Conservation (phyloP, 2,888 invertebrate genomes). For the Polietes domitor region DNA sequence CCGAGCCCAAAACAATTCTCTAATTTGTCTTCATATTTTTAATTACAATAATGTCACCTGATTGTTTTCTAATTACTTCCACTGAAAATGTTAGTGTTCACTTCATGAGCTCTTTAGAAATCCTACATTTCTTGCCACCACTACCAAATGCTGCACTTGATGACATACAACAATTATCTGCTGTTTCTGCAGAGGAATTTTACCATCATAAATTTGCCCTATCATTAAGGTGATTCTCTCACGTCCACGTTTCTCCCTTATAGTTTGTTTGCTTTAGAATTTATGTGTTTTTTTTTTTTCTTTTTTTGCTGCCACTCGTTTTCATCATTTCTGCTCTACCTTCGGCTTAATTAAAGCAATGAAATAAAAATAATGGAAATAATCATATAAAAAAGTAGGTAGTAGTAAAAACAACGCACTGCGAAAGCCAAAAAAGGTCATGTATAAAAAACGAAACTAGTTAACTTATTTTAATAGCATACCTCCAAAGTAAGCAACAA, state of each 20-base stretch:
- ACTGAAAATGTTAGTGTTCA: not conserved
- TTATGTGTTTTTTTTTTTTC: not conserved
- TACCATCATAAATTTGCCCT: conserved; percentile 20
- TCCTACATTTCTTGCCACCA: not conserved
- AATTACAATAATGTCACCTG: not conserved
- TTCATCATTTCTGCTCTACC: not conserved
- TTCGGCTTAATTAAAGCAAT: conserved; percentile 18
- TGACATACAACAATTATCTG: not conserved
- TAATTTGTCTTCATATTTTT: no score
- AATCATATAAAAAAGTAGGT: not conserved
- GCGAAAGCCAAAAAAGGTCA: not conserved
- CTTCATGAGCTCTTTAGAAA: not conserved
- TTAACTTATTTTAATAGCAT: conserved; percentile 22
- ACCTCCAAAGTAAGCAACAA: not conserved
- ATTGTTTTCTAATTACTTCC: conserved; percentile 22
- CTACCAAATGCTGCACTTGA: not conserved
- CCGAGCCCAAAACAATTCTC: no score
- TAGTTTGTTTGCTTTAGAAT: not conserved
- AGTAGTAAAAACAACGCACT: not conserved
- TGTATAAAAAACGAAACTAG: not conserved
- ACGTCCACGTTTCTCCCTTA: conserved; percentile 36
- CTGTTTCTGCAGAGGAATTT: not conserved
- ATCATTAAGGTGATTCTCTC: conserved; percentile 42
- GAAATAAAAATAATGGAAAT: conserved; percentile 18
- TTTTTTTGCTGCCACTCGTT: not conserved